These are phyloP conservation scores for Girardinus metallicus DNA, from an alignment of 2,797 vertebrate genomes.

Conservation along the genomic window DNA sequence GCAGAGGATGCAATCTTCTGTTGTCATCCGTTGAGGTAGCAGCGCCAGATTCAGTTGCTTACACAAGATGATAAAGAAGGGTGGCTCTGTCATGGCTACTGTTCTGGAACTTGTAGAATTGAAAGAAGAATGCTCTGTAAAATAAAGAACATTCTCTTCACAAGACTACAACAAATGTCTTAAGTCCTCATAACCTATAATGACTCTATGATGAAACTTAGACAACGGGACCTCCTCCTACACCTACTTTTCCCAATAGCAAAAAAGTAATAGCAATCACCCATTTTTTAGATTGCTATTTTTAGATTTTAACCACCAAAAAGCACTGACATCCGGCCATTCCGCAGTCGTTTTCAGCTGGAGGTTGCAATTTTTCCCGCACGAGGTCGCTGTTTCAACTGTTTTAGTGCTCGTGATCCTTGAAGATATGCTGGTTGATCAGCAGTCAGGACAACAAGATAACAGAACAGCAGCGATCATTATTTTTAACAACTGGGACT, in stretches of 20 bases:
- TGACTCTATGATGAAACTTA: background rate
- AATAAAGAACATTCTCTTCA: background rate
- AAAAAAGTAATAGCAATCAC: too few species aligned
- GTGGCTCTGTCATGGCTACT: background rate
- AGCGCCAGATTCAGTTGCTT: background rate
- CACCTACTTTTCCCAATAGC: background rate
- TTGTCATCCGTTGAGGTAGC: background rate
- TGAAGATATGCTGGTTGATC: constrained; percentile 53
- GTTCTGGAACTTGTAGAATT: background rate
- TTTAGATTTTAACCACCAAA: background rate
- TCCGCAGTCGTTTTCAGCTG: background rate
- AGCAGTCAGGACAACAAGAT: constrained; percentile 53
- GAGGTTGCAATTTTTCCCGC: background rate
- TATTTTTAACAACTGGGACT: constrained; percentile 1
- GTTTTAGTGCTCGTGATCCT: constrained; percentile 24
- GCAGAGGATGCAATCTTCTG: background rate
- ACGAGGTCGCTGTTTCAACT: constrained; percentile 27
- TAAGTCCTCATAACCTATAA: background rate
- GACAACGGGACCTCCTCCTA: background rate
- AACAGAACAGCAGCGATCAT: constrained; percentile 46
- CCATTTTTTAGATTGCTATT: too few species aligned
- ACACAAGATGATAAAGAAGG: background rate
- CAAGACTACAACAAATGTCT: background rate
- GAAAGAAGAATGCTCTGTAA: background rate
- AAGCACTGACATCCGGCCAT: background rate